Evolutionary conservation across 2,888 invertebrate genomes (phyloP).

Genomic region (Cepaea hortensis): DNA sequence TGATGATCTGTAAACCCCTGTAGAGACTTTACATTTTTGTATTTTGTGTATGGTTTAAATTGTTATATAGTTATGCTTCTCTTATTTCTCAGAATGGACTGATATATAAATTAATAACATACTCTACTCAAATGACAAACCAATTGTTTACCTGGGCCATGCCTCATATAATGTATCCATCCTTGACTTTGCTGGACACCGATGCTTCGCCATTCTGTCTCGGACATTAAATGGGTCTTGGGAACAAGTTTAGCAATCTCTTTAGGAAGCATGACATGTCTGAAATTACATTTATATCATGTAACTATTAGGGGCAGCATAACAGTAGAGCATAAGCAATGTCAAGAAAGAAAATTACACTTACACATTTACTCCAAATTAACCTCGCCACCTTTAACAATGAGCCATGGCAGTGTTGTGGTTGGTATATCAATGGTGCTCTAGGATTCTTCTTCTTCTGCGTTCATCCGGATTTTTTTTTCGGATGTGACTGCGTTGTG

Average conservation of each 20-base stretch:
- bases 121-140: background rate
- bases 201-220: constrained; percentile 93
- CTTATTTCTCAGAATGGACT: no score
- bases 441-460: no score
- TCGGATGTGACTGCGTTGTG: no score
- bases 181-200: constrained; percentile 97
- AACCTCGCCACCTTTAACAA: background rate
- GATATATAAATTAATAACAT: background rate
- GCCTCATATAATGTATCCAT: constrained; percentile 98
- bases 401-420: background rate
- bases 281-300: constrained; percentile 73
- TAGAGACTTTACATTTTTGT: no score
- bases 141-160: constrained; percentile 86
- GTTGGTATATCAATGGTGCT: background rate
- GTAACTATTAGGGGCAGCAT: no score
- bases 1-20: no score
- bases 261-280: constrained; percentile 95
- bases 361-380: no score
- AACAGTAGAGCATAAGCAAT: no score
- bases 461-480: no score
- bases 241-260: constrained; percentile 93
- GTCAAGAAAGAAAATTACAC: no score
- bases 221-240: constrained; percentile 93
- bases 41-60: no score
- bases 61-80: no score